Conservation (phyloP, 2,113 vertebrate species). For the Alouatta palliata region DNA sequence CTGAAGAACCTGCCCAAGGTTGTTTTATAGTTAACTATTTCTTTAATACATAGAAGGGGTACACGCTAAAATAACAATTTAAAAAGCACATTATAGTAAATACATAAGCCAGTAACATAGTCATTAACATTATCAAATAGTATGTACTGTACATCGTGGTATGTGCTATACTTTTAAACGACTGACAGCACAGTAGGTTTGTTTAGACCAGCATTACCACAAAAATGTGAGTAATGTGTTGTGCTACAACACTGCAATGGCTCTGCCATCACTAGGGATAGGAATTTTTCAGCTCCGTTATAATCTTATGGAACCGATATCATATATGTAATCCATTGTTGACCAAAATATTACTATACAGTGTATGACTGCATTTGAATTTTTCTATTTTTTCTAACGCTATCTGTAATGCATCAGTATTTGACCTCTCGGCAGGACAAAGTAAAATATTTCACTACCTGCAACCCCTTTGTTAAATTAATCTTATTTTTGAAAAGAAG, state of each 20-base stretch:
- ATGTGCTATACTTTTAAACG: not conserved
- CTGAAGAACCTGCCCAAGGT: too few relatives aligned
- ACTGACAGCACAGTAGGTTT: not conserved
- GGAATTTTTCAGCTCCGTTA: not conserved
- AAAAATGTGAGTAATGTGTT: not conserved
- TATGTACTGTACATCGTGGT: not conserved
- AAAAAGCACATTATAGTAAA: not conserved
- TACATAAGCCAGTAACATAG: not conserved
- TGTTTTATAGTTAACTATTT: too few relatives aligned
- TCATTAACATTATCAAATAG: not conserved
- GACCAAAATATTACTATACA: not conserved
- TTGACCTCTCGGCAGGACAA: not conserved
- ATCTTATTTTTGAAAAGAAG: not conserved
- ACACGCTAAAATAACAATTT: not conserved
- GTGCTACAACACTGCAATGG: not conserved
- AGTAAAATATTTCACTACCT: not conserved
- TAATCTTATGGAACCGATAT: not conserved
- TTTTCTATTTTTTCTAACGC: not conserved
- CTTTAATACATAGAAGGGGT: too few relatives aligned
- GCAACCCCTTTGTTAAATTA: not conserved
- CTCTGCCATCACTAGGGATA: not conserved
- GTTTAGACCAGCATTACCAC: not conserved
- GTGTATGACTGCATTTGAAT: not conserved
- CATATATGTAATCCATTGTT: not conserved
- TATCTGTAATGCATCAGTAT: not conserved